phyloP scores from a whole-genome alignment of 2,888 invertebrate genomes.

The Amblyjoppa proteus region DNA sequence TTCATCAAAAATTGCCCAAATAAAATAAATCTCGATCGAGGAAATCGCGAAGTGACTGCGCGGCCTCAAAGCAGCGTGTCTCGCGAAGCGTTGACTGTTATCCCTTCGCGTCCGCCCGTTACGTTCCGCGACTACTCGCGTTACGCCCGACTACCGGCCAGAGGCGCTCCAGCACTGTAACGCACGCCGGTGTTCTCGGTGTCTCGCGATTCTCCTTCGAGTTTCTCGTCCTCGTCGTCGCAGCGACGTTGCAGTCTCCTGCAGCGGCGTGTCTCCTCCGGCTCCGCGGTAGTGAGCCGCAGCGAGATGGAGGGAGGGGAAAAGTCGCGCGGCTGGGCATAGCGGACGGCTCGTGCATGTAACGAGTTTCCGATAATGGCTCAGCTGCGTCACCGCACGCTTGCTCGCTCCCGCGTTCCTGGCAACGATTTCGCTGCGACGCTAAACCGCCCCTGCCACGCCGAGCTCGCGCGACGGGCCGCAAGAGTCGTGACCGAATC shows the following conservation, averaged over 20 bases:
- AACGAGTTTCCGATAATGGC: constrained; percentile 85
- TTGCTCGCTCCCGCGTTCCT: constrained; percentile 59
- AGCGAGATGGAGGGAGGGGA: constrained; percentile 47
- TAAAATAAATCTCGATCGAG: neutral
- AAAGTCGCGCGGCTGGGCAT: constrained; percentile 74
- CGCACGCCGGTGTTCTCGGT: constrained; percentile 22
- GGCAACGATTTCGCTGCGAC: constrained; percentile 63
- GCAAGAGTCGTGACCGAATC: constrained; percentile 66
- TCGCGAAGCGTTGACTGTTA: neutral
- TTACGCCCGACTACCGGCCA: neutral
- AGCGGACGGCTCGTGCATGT: constrained; percentile 81
- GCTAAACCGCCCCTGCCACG: constrained; percentile 56
- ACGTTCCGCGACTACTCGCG: constrained; percentile 24
- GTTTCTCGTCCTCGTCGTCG: constrained; percentile 22
- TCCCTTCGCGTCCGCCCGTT: constrained; percentile 23
- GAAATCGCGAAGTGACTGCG: neutral
- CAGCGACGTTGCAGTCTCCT: constrained; percentile 33
- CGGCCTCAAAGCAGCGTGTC: neutral
- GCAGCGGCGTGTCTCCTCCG: constrained; percentile 10
- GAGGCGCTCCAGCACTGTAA: constrained; percentile 18
- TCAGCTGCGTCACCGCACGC: constrained; percentile 80
- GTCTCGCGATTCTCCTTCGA: constrained; percentile 40
- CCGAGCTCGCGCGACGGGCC: constrained; percentile 51
- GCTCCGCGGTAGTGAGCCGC: neutral
- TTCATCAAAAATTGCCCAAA: neutral